Evolutionary conservation across 2,113 vertebrate genomes (phyloP).

Genomic region (Daubentonia madagascariensis): DNA sequence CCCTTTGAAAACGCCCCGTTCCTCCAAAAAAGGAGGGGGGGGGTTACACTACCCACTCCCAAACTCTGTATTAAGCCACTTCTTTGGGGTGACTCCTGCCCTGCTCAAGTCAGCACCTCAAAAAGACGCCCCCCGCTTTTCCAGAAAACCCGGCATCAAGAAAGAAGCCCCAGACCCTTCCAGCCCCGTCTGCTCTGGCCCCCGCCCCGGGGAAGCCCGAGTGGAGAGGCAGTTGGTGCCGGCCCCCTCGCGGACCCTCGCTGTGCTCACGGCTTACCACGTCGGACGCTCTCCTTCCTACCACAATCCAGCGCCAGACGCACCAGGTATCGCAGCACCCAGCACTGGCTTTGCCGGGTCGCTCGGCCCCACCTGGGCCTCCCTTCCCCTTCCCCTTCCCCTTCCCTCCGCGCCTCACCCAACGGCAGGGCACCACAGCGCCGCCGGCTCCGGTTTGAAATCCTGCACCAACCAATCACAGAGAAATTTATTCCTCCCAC

Average conservation of each 20-base stretch:
- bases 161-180: neutral
- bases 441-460: conserved; percentile 77
- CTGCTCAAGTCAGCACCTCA: neutral
- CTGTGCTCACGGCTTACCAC: neutral
- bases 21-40: neutral
- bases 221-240: neutral
- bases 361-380: neutral
- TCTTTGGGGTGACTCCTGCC: neutral
- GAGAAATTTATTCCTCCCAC: conserved; percentile 34
- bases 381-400: neutral
- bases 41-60: neutral
- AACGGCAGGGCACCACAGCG: neutral
- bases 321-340: neutral
- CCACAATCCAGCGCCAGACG: neutral
- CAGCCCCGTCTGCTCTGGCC: neutral
- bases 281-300: neutral
- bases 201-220: no score
- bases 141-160: neutral
- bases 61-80: neutral
- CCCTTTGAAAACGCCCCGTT: neutral
- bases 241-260: neutral
- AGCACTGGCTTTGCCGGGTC: neutral
- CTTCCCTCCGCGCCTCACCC: neutral
- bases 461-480: conserved; percentile 69
- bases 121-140: neutral